These are phyloP conservation scores for Coryphaenoides rupestris DNA, from an alignment of 2,113 vertebrate genomes.

Conservation along the genomic window DNA sequence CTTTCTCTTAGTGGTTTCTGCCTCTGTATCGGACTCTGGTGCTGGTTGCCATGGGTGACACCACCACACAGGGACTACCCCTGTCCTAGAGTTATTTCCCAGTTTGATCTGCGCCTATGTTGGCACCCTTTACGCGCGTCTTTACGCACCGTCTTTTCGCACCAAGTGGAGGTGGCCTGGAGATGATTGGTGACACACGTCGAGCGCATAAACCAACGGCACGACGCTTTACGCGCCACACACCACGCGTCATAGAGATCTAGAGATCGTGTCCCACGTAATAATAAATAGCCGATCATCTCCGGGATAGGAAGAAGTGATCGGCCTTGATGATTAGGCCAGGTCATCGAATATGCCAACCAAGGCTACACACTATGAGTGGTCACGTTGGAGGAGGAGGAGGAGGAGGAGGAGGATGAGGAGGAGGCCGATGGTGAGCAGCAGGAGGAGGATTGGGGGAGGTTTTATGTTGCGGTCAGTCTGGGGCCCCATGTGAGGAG, in stretches of 20 bases:
- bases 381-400: conserved; percentile 54
- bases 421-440: too few species aligned
- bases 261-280: too few species aligned
- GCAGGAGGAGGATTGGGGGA: conserved; percentile 68
- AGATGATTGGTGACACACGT: not conserved
- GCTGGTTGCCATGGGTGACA: too few species aligned
- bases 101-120: too few species aligned
- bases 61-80: too few species aligned
- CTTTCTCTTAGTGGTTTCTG: too few species aligned
- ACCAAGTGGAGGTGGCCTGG: too few species aligned
- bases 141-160: too few species aligned
- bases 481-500: conserved; percentile 51
- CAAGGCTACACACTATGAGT: not conserved
- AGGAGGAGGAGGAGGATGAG: conserved; percentile 3
- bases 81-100: too few species aligned
- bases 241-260: not conserved
- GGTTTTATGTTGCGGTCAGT: conserved; percentile 72
- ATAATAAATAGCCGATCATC: too few species aligned
- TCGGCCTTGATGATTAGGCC: not conserved
- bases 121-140: too few species aligned
- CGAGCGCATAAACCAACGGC: conserved; percentile 32
- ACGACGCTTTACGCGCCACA: conserved; percentile 45
- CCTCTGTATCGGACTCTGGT: too few species aligned
- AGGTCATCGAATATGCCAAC: not conserved
- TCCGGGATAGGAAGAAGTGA: not conserved